Percentiles rank a stretch among this genome's conserved stretches.
Evolutionary conservation across 2,113 vertebrate species (phyloP).

Genomic region (Caretta caretta): DNA sequence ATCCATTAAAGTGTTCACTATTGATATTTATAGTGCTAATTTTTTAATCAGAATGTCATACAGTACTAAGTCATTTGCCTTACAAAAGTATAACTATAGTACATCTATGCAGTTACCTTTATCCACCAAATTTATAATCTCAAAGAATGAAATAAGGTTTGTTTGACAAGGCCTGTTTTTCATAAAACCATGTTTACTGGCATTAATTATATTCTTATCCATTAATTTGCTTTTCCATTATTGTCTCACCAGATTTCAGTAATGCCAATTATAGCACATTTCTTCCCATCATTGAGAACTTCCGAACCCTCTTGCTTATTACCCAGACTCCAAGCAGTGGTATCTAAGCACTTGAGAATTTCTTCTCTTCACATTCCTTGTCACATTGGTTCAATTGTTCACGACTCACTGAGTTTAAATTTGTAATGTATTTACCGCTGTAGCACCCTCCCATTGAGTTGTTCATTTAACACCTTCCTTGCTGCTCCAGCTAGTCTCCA

Average conservation of each 20-base stretch:
- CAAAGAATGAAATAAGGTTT: not conserved
- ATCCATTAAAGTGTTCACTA: not conserved
- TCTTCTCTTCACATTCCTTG: not conserved
- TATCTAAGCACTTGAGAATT: not conserved
- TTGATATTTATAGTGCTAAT: too few relatives aligned
- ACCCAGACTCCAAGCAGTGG: not conserved
- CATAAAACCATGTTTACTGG: not conserved
- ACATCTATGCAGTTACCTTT: not conserved
- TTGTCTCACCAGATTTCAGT: not conserved
- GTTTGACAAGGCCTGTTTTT: not conserved
- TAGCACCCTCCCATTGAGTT: not conserved
- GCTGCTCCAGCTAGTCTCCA: not conserved
- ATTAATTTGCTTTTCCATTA: not conserved
- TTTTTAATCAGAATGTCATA: not conserved
- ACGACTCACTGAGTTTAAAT: not conserved
- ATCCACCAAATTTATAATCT: not conserved
- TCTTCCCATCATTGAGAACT: not conserved
- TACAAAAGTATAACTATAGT: not conserved
- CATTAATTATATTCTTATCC: not conserved
- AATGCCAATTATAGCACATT: not conserved
- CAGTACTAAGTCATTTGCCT: not conserved
- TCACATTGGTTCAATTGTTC: not conserved
- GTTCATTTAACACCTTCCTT: not conserved
- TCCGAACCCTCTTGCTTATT: not conserved
- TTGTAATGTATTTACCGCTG: not conserved